phyloP scores from a whole-genome alignment of 2,888 invertebrate species.

The Nipponacmea schrenckii region DNA sequence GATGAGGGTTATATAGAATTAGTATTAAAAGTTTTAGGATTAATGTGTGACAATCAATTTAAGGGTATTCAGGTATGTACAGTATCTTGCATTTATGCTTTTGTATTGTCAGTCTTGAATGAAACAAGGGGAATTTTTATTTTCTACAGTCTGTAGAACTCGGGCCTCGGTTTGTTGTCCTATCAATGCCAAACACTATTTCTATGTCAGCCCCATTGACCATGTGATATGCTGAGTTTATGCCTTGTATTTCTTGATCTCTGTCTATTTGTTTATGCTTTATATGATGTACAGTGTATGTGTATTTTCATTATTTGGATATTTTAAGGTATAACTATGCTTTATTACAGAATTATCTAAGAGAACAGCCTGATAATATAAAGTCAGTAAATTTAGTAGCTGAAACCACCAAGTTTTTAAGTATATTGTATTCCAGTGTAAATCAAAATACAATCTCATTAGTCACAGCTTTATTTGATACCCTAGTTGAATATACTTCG shows the following conservation, averaged over 20 bases:
- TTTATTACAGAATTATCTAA: constrained; percentile 58
- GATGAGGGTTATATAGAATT: constrained; percentile 67
- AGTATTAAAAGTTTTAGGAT: constrained; percentile 61
- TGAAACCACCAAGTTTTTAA: constrained; percentile 63
- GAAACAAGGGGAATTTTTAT: no score
- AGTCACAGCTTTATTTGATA: constrained; percentile 63
- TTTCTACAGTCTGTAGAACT: no score
- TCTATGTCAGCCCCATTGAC: no score
- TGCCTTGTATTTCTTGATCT: no score
- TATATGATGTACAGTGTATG: no score
- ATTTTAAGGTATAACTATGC: not conserved
- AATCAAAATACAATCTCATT: constrained; percentile 57
- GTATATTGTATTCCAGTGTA: constrained; percentile 61
- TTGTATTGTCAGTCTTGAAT: no score
- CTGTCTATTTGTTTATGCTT: no score
- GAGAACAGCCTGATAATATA: constrained; percentile 68
- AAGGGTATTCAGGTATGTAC: constrained; percentile 56
- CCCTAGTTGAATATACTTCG: constrained; percentile 62
- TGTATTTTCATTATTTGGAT: no score
- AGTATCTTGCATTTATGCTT: not conserved
- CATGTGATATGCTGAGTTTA: no score
- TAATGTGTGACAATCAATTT: constrained; percentile 68
- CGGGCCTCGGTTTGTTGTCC: no score
- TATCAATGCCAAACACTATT: no score
- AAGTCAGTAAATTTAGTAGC: constrained; percentile 66